Base-by-base conservation (phyloP, 1,140 invertebrate species). In the Drosophila prosaltans region DNA sequence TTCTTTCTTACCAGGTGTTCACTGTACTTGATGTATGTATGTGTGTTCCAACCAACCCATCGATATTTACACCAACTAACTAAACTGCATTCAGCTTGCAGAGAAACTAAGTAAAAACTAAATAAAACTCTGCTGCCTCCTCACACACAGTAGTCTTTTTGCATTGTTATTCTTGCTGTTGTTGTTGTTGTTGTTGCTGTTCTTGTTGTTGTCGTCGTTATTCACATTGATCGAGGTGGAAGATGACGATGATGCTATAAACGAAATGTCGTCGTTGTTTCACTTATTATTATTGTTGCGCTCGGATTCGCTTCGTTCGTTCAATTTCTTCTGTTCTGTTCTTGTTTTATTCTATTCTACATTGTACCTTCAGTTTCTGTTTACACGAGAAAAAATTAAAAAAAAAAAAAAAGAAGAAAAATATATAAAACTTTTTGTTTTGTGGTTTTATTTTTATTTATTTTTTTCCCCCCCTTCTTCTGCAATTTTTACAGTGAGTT, bases 221-320 rank as follows among this genome's bases (percentile, higher is more conserved):
- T 45, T 70, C 59, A 72, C 30, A 40, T 11, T 9, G 32, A 36
- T 26, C 43, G 43, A 68, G 41, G 32, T 59, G 57, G 65, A 63
- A 39, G 51, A 73, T 62, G 74, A 43, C 48, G 43, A 65, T 63
- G 81, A 85, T 86, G 79, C 80, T 86, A 77, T 86, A 88, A 86
- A 88, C 83, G 83, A 79, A 82, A 73, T 86, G 83, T 86, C 79
- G 79, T 78, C 65, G 68, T 86, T 72, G 73, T 80, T 45, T 21
- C 69, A 65, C 73, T 73, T 36, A 70, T 65, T 66, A 63, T 62
- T 62, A 67, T 72, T 86, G 67, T 41, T 83, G 62, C 77, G 83
- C 80, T 88, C 55, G 62, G 83, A 62, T 86, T 74, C 83, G 83
- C 83, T 72, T 86, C 83, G 80, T 74, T 72, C 80, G 69, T 43